These are phyloP conservation scores for Melanotaenia parkinsoni DNA, from an alignment of 2,797 vertebrate species.

Conservation along the genomic window DNA sequence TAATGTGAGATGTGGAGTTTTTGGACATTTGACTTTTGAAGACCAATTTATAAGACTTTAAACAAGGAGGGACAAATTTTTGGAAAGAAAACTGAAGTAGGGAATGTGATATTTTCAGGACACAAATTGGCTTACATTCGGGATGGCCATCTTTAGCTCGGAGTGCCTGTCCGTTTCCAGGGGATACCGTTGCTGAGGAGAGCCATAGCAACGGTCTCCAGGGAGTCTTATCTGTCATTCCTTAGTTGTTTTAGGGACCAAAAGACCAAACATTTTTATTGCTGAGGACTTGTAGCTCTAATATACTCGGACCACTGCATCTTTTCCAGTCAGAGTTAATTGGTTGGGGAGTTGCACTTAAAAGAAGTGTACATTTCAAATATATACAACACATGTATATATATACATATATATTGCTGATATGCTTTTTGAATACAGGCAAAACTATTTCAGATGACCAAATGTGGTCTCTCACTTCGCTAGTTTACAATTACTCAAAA, in stretches of 20 bases:
- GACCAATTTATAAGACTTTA: conserved; percentile 82
- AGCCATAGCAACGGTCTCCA: conserved; percentile 89
- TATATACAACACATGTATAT: conserved; percentile 85
- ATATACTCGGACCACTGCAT: conserved; percentile 93
- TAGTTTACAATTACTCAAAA: conserved; percentile 87
- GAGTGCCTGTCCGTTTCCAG: conserved; percentile 96
- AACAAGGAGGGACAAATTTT: conserved; percentile 80
- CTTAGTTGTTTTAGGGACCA: conserved; percentile 99
- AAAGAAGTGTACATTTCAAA: conserved; percentile 85
- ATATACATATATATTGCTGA: conserved; percentile 90
- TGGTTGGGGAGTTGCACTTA: conserved; percentile 92
- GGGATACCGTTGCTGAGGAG: conserved; percentile 88
- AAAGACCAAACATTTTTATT: conserved; percentile 99
- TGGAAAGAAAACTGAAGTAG: conserved; percentile 77
- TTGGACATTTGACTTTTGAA: conserved; percentile 73
- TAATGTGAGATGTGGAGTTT: conserved; percentile 64
- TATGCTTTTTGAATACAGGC: conserved; percentile 96
- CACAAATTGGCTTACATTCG: conserved; percentile 84
- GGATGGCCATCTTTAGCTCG: conserved; percentile 90
- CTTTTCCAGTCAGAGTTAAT: conserved; percentile 90
- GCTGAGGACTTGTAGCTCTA: conserved; percentile 96
- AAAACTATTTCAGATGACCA: conserved; percentile 91
- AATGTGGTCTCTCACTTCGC: conserved; percentile 82
- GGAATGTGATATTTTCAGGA: conserved; percentile 84
- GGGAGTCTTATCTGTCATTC: conserved; percentile 99